Evolutionary conservation across 2,797 vertebrate genomes (phyloP).

Genomic region (Darevskia mixta): DNA sequence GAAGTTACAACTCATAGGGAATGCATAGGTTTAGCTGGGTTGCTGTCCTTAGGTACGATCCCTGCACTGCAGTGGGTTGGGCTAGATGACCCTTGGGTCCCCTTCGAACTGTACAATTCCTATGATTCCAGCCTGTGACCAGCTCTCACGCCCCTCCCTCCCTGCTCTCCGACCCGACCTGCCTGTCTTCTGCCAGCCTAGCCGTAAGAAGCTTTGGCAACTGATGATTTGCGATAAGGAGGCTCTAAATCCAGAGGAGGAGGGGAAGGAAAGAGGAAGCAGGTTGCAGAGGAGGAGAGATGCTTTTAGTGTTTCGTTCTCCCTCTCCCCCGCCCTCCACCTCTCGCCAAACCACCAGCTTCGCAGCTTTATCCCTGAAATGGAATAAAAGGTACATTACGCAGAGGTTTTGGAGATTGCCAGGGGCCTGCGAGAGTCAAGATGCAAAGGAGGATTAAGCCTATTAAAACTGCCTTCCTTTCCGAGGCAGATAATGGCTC

Average conservation of each 20-base stretch:
- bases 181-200: background rate
- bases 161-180: background rate
- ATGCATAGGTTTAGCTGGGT: too few species aligned
- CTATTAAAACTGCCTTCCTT: constrained; percentile 21
- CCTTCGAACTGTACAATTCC: too few species aligned
- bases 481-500: background rate
- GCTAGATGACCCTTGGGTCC: too few species aligned
- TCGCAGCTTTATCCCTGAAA: background rate
- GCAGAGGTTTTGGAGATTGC: background rate
- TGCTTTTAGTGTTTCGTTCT: background rate
- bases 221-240: background rate
- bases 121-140: background rate
- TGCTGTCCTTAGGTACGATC: too few species aligned
- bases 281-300: background rate
- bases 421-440: background rate
- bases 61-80: too few species aligned
- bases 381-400: constrained; percentile 7
- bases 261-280: background rate
- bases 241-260: background rate
- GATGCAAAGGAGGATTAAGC: background rate
- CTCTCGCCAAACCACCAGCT: background rate
- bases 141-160: background rate
- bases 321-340: background rate
- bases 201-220: too few species aligned
- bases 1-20: too few species aligned